Evolutionary conservation across 2,888 invertebrate species (phyloP).

Genomic region (Melieria picta): DNA sequence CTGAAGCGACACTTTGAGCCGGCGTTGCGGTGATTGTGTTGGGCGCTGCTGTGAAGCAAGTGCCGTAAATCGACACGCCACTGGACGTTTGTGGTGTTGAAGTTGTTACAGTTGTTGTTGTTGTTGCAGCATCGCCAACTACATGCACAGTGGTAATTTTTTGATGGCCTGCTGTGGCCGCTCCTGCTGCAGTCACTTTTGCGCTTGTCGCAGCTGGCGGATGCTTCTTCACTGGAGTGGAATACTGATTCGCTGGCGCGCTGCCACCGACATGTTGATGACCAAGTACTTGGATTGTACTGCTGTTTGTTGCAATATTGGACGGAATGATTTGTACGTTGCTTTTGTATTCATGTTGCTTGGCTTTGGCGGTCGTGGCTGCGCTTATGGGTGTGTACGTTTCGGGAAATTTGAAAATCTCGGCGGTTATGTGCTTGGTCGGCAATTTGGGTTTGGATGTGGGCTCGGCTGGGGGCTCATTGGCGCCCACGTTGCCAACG

Average conservation of each 20-base stretch:
- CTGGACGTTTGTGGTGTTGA: slow-evolving; percentile 36
- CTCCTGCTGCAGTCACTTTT: slow-evolving; percentile 35
- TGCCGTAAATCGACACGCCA: slow-evolving; percentile 44
- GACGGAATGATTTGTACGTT: slow-evolving; percentile 67
- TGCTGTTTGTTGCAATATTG: slow-evolving; percentile 54
- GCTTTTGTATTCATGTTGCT: slow-evolving; percentile 61
- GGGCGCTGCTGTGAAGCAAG: slow-evolving; percentile 41
- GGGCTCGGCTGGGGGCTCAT: slow-evolving; percentile 15
- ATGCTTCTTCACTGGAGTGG: slow-evolving; percentile 55
- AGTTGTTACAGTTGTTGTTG: slow-evolving; percentile 31
- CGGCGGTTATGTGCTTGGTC: slow-evolving; percentile 50
- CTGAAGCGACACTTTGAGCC: slow-evolving; percentile 7
- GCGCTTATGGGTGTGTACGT: slow-evolving; percentile 47
- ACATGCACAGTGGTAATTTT: slow-evolving; percentile 63
- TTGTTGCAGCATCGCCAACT: slow-evolving; percentile 47
- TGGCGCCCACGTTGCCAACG: slow-evolving; percentile 26
- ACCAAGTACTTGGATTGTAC: slow-evolving; percentile 60
- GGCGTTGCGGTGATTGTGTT: slow-evolving; percentile 38
- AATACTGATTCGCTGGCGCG: slow-evolving; percentile 55
- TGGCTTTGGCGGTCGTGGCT: slow-evolving; percentile 39
- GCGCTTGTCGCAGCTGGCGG: slow-evolving; percentile 38
- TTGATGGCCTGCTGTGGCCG: slow-evolving; percentile 39
- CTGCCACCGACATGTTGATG: slow-evolving; percentile 43
- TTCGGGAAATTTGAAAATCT: slow-evolving; percentile 63
- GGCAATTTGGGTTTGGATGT: slow-evolving; percentile 54